Percentiles rank a stretch among this genome's conserved stretches.
Evolutionary conservation across 2,113 vertebrate genomes (phyloP).

Genomic region (Vulpes ferrilata): DNA sequence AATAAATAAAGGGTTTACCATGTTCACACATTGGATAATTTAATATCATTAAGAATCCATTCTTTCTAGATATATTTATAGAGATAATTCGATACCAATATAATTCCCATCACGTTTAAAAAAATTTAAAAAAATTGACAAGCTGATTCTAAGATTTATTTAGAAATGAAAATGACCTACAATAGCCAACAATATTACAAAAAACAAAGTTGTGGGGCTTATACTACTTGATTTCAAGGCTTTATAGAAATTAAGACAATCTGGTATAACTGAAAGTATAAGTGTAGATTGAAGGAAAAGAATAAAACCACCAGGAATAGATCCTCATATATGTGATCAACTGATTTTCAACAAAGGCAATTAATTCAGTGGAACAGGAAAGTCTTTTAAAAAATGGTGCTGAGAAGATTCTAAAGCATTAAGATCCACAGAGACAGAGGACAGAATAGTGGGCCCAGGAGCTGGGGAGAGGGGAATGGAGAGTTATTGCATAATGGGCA

Average conservation of each 20-base stretch:
- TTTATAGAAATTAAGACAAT: conserved; percentile 39
- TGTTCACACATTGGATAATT: not conserved
- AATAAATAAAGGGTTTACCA: not conserved
- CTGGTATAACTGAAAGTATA: not conserved
- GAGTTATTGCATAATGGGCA: no score
- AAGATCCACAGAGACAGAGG: not conserved
- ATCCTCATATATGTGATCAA: not conserved
- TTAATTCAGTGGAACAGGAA: not conserved
- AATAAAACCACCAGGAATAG: not conserved
- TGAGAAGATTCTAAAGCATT: not conserved
- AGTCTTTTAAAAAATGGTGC: not conserved
- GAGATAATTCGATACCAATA: not conserved
- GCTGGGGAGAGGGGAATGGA: not conserved
- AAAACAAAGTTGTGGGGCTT: not conserved
- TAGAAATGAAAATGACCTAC: conserved; percentile 13
- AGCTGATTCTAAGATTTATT: not conserved
- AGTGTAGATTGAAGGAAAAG: conserved; percentile 51
- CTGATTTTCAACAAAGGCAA: conserved; percentile 31
- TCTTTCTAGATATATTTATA: not conserved
- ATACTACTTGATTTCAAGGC: not conserved
- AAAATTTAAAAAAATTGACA: not conserved
- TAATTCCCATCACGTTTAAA: not conserved
- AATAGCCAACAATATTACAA: conserved; percentile 2
- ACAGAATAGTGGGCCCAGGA: not conserved
- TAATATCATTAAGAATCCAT: not conserved